phyloP scores from a whole-genome alignment of 2,113 vertebrate genomes.

The Scopus umbretta region DNA sequence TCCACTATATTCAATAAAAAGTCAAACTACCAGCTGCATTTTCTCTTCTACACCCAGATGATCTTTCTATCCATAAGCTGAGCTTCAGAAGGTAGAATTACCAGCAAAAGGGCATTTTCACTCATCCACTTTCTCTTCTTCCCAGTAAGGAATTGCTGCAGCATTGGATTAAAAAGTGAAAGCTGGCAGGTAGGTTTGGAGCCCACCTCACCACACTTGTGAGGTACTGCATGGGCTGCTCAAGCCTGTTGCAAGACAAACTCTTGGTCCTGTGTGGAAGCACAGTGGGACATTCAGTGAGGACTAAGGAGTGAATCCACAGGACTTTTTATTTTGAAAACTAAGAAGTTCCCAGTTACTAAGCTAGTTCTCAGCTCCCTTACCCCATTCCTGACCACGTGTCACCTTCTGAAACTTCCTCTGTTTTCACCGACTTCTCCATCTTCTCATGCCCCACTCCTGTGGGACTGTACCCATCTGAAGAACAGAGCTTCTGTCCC shows the following conservation, averaged over 20 bases:
- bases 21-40: no score
- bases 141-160: neutral
- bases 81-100: neutral
- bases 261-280: neutral
- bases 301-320: neutral
- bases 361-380: neutral
- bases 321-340: neutral
- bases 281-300: neutral
- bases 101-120: neutral
- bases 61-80: neutral
- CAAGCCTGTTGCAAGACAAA: neutral
- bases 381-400: neutral
- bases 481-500: neutral
- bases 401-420: neutral
- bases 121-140: neutral
- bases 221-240: neutral
- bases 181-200: neutral
- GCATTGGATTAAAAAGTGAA: accelerated
- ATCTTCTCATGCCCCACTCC: neutral
- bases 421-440: neutral
- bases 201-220: neutral
- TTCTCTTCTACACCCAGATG: no score
- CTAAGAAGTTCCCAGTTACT: neutral
- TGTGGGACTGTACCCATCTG: neutral
- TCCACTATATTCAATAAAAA: no score